A percentile compares a stretch with the other conserved stretches of the same genome.
Evolutionary conservation across 2,113 vertebrate genomes (phyloP).

Genomic region (human): GRCh38 chr4:30494001-30494500

Average conservation of each 20-base stretch:
- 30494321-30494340: background rate
- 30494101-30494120: background rate
- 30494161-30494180: background rate
- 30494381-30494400: background rate
- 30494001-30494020: background rate
- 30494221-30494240: background rate
- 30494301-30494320: constrained; percentile 19
- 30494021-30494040: background rate
- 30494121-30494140: background rate
- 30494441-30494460: background rate
- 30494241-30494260: background rate
- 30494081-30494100: background rate
- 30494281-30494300: background rate
- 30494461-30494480: background rate
- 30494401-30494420: background rate
- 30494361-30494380: background rate
- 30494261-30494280: background rate
- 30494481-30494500: background rate
- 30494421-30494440: background rate
- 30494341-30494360: no score
- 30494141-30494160: background rate
- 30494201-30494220: background rate
- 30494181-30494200: background rate
- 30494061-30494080: background rate
- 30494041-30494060: background rate